Evolutionary conservation across 2,888 invertebrate species (phyloP).

Genomic region (Stenotaenia linearis): DNA sequence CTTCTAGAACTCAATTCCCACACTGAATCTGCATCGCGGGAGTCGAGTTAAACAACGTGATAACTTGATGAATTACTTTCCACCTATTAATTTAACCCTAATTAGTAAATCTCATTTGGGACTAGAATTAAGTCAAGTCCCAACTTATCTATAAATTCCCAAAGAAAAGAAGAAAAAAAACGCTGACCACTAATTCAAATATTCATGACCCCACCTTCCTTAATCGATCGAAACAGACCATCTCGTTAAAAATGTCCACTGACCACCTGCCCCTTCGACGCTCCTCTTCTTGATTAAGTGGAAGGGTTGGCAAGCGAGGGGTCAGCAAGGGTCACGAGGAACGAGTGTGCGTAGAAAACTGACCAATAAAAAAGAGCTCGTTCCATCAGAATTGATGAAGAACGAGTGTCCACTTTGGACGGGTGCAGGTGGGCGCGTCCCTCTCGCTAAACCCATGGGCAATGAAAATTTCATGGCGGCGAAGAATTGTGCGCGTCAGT

Average conservation of each 20-base stretch:
- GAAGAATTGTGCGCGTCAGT: conserved; percentile 8
- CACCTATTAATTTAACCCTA: not conserved
- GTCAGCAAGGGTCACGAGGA: not conserved
- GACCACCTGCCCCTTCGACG: not conserved
- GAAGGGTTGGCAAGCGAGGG: not conserved
- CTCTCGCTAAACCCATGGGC: conserved; percentile 7
- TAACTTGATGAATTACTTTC: not conserved
- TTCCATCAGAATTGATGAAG: not conserved
- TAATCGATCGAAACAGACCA: not conserved
- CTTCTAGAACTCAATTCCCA: not conserved
- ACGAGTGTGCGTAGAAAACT: not conserved
- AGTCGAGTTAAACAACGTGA: not conserved
- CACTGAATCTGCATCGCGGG: not conserved
- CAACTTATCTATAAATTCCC: not conserved
- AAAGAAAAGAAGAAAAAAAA: not conserved
- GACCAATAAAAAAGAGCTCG: not conserved
- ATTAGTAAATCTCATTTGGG: not conserved
- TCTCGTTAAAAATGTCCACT: not conserved
- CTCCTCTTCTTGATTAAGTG: not conserved
- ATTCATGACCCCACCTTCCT: not conserved
- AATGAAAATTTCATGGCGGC: conserved; percentile 12
- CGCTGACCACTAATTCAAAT: not conserved
- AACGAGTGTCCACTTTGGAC: conserved; percentile 6
- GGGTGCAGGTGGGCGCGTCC: not conserved
- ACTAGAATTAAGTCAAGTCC: not conserved